phyloP scores from a whole-genome alignment of 2,888 invertebrate genomes.

The Brenthis daphne region DNA sequence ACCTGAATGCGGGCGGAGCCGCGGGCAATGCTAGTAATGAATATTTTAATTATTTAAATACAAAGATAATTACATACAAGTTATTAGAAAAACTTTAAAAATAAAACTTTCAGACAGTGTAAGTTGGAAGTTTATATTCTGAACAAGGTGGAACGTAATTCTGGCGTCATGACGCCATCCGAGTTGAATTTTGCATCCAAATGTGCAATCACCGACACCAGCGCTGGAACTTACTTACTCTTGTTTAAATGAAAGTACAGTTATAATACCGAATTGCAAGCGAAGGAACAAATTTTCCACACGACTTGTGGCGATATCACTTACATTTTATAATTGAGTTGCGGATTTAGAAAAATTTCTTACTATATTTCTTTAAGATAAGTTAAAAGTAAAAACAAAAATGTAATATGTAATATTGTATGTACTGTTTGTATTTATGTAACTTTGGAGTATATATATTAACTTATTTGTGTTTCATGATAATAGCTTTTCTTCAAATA shows the following conservation, averaged over 20 bases:
- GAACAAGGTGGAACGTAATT: constrained; percentile 41
- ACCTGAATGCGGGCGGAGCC: too few species aligned
- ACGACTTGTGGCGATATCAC: background rate
- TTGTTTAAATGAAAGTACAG: constrained; percentile 40
- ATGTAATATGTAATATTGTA: too few species aligned
- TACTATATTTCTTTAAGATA: too few species aligned
- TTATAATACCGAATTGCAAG: constrained; percentile 33
- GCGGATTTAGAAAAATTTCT: too few species aligned
- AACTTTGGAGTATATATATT: too few species aligned
- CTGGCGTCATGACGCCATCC: constrained; percentile 43
- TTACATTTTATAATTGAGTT: too few species aligned
- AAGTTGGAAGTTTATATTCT: constrained; percentile 40
- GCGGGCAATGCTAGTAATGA: too few species aligned
- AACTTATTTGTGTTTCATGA: too few species aligned
- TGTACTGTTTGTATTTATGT: too few species aligned
- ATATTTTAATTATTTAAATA: background rate
- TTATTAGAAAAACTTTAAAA: background rate
- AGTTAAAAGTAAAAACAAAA: too few species aligned
- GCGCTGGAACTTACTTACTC: constrained; percentile 33
- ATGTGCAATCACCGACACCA: constrained; percentile 49
- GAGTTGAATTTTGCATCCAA: constrained; percentile 54
- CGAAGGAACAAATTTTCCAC: constrained; percentile 34
- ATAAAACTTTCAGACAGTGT: constrained; percentile 15
- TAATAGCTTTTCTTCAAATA: too few species aligned
- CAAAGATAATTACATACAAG: background rate